phyloP scores from a whole-genome alignment of 2,888 invertebrate genomes.

The Amphimallon solstitiale region DNA sequence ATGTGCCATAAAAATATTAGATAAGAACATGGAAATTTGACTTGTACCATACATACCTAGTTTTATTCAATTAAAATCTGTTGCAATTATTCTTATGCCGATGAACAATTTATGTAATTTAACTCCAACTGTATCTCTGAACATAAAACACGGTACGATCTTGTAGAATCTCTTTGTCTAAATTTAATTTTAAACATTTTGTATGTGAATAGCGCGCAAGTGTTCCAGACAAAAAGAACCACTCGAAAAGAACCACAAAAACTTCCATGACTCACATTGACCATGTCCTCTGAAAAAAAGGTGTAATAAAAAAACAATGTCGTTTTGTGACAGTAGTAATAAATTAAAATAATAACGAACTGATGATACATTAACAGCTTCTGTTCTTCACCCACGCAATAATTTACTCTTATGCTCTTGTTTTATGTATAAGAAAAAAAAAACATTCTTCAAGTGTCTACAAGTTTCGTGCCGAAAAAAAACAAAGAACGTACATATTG shows the following conservation, averaged over 20 bases:
- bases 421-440: not conserved
- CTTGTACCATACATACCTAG: too few relatives aligned
- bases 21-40: too few relatives aligned
- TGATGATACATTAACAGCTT: slow-evolving; percentile 39
- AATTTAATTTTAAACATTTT: too few relatives aligned
- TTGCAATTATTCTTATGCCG: too few relatives aligned
- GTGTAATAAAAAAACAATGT: slow-evolving; percentile 38
- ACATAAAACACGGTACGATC: too few relatives aligned
- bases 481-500: not conserved
- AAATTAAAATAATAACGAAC: slow-evolving; percentile 37
- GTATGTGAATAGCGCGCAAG: slow-evolving; percentile 6
- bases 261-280: slow-evolving; percentile 34
- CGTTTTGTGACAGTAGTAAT: slow-evolving; percentile 28
- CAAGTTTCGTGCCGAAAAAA: not conserved
- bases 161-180: too few relatives aligned
- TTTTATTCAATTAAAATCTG: too few relatives aligned
- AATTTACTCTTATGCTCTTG: slow-evolving; percentile 3
- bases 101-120: too few relatives aligned
- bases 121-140: too few relatives aligned
- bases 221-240: not conserved
- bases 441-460: slow-evolving; percentile 7
- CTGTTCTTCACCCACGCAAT: slow-evolving; percentile 31
- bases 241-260: slow-evolving; percentile 14
- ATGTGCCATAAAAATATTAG: too few relatives aligned
- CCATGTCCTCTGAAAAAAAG: slow-evolving; percentile 29